These are phyloP conservation scores for roundworm (Caenorhabditis elegans) DNA, from an alignment of 1,140 invertebrate species.

Conservation along the genomic window WBcel235 BX284605.5:10583001-10583500, in stretches of 20 bases:
- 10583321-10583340: too few relatives aligned
- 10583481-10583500: not conserved
- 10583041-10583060: not conserved
- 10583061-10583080: not conserved
- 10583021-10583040: not conserved
- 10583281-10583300: not conserved
- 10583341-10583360: too few relatives aligned
- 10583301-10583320: not conserved
- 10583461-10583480: not conserved
- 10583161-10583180: not conserved
- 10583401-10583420: not conserved
- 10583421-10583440: not conserved
- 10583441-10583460: not conserved
- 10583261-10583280: not conserved
- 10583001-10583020: not conserved
- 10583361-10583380: not conserved
- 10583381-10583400: conserved; percentile 1
- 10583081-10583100: not conserved
- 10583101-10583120: not conserved
- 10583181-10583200: conserved; percentile 12
- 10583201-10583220: not conserved
- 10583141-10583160: conserved; percentile 31
- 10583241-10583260: conserved; percentile 1
- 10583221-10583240: too few relatives aligned
- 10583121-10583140: conserved; percentile 31